Evolutionary conservation across 2,888 invertebrate species (phyloP).

Genomic region (Drosophila birchii): DNA sequence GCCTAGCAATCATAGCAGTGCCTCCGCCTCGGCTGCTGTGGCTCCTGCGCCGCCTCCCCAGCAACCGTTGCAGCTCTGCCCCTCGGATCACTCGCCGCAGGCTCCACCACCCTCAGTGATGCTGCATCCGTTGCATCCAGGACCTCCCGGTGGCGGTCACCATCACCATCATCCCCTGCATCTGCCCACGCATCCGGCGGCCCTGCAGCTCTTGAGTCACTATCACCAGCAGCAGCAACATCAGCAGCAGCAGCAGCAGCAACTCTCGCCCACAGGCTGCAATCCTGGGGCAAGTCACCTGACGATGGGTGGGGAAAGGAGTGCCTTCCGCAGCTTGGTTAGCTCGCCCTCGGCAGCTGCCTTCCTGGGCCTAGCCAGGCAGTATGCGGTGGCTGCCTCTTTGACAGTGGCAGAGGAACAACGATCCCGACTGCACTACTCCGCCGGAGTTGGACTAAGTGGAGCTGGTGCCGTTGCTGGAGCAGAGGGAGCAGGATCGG

Average conservation of each 20-base stretch:
- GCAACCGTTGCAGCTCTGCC: slow-evolving; percentile 49
- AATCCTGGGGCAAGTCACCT: slow-evolving; percentile 79
- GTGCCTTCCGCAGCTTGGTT: slow-evolving; percentile 92
- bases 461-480: background rate
- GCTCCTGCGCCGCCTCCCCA: slow-evolving; percentile 50
- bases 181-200: slow-evolving; percentile 75
- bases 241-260: slow-evolving; percentile 73
- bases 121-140: slow-evolving; percentile 62
- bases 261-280: slow-evolving; percentile 65
- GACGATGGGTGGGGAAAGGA: slow-evolving; percentile 94
- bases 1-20: slow-evolving; percentile 81
- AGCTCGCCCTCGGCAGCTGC: slow-evolving; percentile 87
- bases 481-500: slow-evolving; percentile 39
- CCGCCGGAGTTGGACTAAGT: slow-evolving; percentile 26
- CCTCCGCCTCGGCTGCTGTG: slow-evolving; percentile 74
- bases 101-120: slow-evolving; percentile 62
- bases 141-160: slow-evolving; percentile 61
- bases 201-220: slow-evolving; percentile 78
- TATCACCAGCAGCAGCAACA: slow-evolving; percentile 77
- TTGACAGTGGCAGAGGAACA: slow-evolving; percentile 83
- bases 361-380: slow-evolving; percentile 84
- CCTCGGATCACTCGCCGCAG: slow-evolving; percentile 59
- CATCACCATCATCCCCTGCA: slow-evolving; percentile 56
- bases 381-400: slow-evolving; percentile 83
- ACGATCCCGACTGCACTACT: slow-evolving; percentile 64